These are phyloP conservation scores for Enteromius radiatus DNA, from an alignment of 2,797 vertebrate genomes.

Conservation along the genomic window DNA sequence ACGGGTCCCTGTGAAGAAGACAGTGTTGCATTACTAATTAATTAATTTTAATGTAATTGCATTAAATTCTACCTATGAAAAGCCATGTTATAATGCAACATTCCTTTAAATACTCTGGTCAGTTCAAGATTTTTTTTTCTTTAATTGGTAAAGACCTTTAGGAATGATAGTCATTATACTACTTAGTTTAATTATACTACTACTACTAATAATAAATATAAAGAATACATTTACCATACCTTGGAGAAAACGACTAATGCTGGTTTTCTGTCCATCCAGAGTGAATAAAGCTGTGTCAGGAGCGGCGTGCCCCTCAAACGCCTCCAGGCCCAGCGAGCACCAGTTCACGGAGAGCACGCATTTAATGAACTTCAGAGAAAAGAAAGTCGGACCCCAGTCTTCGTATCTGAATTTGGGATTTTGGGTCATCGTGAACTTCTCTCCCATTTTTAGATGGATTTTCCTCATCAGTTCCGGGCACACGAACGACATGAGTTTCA, in stretches of 20 bases:
- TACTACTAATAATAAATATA: too few relatives aligned
- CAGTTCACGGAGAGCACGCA: constrained; percentile 74
- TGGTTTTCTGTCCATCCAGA: constrained; percentile 68
- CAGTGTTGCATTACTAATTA: not conserved
- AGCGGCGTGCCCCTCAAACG: constrained; percentile 76
- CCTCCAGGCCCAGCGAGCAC: constrained; percentile 82
- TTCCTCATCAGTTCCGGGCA: constrained; percentile 77
- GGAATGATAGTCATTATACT: too few relatives aligned
- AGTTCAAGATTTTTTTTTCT: too few relatives aligned
- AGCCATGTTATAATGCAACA: not conserved
- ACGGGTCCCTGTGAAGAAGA: constrained; percentile 74
- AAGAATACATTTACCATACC: constrained; percentile 61
- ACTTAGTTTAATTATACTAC: too few relatives aligned
- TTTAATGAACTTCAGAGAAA: constrained; percentile 74
- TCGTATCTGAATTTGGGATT: constrained; percentile 86
- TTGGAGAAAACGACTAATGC: constrained; percentile 77
- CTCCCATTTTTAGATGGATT: constrained; percentile 74
- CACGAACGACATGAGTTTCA: constrained; percentile 70
- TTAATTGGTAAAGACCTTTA: not conserved
- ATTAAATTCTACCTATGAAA: not conserved
- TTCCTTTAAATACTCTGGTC: not conserved
- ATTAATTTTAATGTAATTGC: not conserved
- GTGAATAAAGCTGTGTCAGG: constrained; percentile 83
- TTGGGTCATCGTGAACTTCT: constrained; percentile 74
- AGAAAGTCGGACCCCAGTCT: constrained; percentile 86